These are phyloP conservation scores for Diplazon laetatorius DNA, from an alignment of 2,888 invertebrate genomes.

Conservation along the genomic window DNA sequence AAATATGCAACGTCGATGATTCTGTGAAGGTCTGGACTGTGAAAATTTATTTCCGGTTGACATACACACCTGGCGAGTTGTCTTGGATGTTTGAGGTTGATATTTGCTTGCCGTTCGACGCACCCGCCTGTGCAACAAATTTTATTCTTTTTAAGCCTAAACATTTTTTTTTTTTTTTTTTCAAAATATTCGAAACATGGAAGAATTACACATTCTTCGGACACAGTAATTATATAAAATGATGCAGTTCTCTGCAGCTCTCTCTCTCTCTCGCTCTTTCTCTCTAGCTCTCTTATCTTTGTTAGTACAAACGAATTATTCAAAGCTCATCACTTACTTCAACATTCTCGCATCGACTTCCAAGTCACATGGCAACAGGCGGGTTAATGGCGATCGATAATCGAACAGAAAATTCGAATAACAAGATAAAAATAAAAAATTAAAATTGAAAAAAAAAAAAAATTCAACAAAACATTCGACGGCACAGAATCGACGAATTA, in stretches of 20 bases:
- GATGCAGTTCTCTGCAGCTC: no score
- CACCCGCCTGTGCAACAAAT: constrained; percentile 56
- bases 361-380: constrained; percentile 50
- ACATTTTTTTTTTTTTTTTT: background rate
- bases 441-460: background rate
- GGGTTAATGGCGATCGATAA: constrained; percentile 43
- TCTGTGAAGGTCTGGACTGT: background rate
- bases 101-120: constrained; percentile 48
- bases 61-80: constrained; percentile 52
- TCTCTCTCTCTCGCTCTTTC: no score
- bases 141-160: constrained; percentile 20
- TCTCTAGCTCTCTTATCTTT: constrained; percentile 29
- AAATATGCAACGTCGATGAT: background rate
- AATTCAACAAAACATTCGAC: background rate
- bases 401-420: no score
- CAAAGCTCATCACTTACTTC: constrained; percentile 69
- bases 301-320: constrained; percentile 66
- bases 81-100: constrained; percentile 26
- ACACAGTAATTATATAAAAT: background rate
- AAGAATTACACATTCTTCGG: background rate
- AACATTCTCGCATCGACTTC: constrained; percentile 64
- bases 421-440: constrained; percentile 2
- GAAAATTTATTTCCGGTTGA: background rate
- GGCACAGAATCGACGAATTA: constrained; percentile 44
- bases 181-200: background rate